phyloP scores from a whole-genome alignment of 1,140 invertebrate species.

The Trachymyrmex septentrionalis region DNA sequence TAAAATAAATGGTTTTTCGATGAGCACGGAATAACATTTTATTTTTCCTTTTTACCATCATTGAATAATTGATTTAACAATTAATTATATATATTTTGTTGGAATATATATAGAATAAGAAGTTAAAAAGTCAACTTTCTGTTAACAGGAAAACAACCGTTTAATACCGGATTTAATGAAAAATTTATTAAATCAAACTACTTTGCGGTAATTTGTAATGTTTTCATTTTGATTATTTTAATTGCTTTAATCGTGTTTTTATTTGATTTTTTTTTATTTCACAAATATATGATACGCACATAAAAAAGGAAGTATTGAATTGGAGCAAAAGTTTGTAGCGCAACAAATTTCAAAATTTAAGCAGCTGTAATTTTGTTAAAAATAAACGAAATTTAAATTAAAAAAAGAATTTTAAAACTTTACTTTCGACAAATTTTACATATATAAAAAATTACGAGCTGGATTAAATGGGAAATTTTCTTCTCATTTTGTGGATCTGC shows the following conservation, averaged over 20 bases:
- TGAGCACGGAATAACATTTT: slow-evolving; percentile 67
- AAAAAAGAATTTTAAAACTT: too few species aligned
- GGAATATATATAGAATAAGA: not conserved
- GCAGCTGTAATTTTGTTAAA: too few species aligned
- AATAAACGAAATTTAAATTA: too few species aligned
- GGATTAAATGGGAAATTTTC: too few species aligned
- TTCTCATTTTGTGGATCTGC: too few species aligned
- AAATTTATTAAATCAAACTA: not conserved
- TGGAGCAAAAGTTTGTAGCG: too few species aligned
- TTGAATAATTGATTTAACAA: not conserved
- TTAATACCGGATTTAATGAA: not conserved
- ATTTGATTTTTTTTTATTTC: not conserved
- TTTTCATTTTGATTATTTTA: slow-evolving; percentile 18
- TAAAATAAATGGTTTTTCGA: slow-evolving; percentile 84
- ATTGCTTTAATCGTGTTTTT: slow-evolving; percentile 12
- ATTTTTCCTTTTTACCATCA: slow-evolving; percentile 42
- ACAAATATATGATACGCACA: not conserved
- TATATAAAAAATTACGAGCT: too few species aligned
- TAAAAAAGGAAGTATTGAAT: slow-evolving; percentile 1
- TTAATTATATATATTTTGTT: not conserved
- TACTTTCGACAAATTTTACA: too few species aligned
- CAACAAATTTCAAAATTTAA: too few species aligned
- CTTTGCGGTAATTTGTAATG: slow-evolving; percentile 26
- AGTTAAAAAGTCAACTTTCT: not conserved
- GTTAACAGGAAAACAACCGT: not conserved